These are phyloP conservation scores for Enteromius paludinosus DNA, from an alignment of 2,797 vertebrate species.

Conservation along the genomic window DNA sequence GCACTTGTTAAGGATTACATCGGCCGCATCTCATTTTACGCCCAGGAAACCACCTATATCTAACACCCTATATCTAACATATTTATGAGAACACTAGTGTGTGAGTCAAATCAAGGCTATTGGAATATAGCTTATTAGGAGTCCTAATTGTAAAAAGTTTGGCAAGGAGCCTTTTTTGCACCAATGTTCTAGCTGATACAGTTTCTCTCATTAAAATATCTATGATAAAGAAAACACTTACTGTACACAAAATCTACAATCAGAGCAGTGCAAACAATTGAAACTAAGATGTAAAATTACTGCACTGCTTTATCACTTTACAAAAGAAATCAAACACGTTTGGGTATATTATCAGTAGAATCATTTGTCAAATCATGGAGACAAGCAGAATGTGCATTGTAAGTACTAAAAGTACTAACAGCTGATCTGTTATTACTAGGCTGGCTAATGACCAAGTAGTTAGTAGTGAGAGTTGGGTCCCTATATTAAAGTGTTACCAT, in stretches of 20 bases:
- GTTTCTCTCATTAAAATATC: conserved; percentile 1
- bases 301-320: background rate
- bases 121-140: background rate
- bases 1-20: conserved; percentile 41
- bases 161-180: background rate
- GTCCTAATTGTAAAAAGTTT: background rate
- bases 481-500: no score
- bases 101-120: background rate
- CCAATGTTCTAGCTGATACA: background rate
- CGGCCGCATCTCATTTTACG: conserved; percentile 8
- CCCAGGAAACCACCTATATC: conserved; percentile 15
- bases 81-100: background rate
- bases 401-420: no score
- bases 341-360: no score
- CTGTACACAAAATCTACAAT: background rate
- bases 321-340: background rate
- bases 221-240: background rate
- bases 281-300: background rate
- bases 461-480: no score
- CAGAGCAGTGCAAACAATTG: background rate
- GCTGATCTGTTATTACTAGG: no score
- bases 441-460: no score
- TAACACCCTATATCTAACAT: background rate
- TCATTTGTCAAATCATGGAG: no score
- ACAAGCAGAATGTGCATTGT: background rate